phyloP scores from a whole-genome alignment of 2,888 invertebrate species.

The Cinara cedri region DNA sequence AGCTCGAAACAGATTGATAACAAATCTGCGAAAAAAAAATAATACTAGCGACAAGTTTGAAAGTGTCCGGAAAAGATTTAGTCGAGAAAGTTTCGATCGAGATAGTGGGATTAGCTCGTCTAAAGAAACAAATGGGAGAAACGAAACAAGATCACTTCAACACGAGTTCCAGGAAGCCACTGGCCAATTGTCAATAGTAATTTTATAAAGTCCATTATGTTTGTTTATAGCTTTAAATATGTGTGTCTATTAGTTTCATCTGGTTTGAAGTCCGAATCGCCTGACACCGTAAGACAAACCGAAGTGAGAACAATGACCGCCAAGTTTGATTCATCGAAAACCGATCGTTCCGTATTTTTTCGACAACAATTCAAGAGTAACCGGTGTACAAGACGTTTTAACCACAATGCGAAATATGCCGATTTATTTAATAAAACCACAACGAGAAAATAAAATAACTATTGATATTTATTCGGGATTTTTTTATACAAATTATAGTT shows the following conservation, averaged over 20 bases:
- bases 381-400: conserved; percentile 77
- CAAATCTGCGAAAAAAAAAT: conserved; percentile 29
- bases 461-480: not conserved
- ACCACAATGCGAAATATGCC: conserved; percentile 79
- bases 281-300: not conserved
- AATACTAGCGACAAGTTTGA: conserved; percentile 44
- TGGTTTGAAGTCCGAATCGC: conserved; percentile 56
- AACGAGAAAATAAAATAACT: not conserved
- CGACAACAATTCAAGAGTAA: conserved; percentile 73
- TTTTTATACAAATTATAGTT: not conserved
- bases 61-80: conserved; percentile 40
- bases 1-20: not conserved
- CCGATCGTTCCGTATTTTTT: conserved; percentile 69
- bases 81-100: conserved; percentile 44
- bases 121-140: conserved; percentile 53
- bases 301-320: conserved; percentile 37
- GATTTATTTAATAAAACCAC: conserved; percentile 67
- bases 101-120: conserved; percentile 44
- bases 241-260: conserved; percentile 59
- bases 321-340: conserved; percentile 37
- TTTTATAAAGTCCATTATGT: too few species aligned
- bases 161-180: conserved; percentile 79
- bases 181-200: conserved; percentile 62
- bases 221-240: not conserved
- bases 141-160: conserved; percentile 74